Conservation (phyloP, 30 jellyfish, hydroid and myxozoan genomes). For the Cassiopea andromeda region DNA sequence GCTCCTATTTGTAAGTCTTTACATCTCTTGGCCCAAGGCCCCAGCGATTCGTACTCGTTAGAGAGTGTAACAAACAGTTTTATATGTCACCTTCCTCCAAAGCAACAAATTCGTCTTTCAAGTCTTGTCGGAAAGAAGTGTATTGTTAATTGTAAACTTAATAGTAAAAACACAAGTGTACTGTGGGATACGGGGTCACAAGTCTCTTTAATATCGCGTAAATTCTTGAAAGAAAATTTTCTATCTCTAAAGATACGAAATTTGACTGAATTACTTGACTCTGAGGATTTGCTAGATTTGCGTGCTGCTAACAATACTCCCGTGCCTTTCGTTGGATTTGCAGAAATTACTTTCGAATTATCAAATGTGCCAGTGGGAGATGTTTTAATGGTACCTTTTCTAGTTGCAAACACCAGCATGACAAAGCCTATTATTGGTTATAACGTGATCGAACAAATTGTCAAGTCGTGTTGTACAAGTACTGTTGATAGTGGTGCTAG, state of each 20-base stretch:
- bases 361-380: conserved; percentile 19
- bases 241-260: conserved; percentile 23
- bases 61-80: conserved; percentile 22
- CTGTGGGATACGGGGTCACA: conserved; percentile 79
- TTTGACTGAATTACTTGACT: conserved; percentile 25
- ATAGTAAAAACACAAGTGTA: conserved; percentile 31
- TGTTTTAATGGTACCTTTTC: conserved; percentile 56
- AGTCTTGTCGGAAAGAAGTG: conserved; percentile 67
- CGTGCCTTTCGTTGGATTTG: conserved; percentile 55
- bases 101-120: conserved; percentile 42
- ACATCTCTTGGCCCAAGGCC: conserved; percentile 40
- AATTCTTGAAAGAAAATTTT: conserved; percentile 22
- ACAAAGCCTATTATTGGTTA: conserved; percentile 67
- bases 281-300: conserved; percentile 2
- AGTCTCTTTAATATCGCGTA: conserved; percentile 56
- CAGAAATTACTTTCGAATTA: conserved; percentile 33
- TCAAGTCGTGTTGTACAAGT: conserved; percentile 14
- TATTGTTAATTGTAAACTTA: conserved; percentile 49
- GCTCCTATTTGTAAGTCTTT: conserved; percentile 39
- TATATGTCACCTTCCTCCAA: conserved; percentile 61
- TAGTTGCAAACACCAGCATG: conserved; percentile 30
- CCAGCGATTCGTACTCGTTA: neutral
- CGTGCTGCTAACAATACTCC: conserved; percentile 59
- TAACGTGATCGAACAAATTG: conserved; percentile 64
- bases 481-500: conserved; percentile 5